A percentile compares a stretch with the other conserved stretches of the same genome.
Evolutionary conservation across 2,113 vertebrate species (phyloP).

Genomic region (Pipa parva): DNA sequence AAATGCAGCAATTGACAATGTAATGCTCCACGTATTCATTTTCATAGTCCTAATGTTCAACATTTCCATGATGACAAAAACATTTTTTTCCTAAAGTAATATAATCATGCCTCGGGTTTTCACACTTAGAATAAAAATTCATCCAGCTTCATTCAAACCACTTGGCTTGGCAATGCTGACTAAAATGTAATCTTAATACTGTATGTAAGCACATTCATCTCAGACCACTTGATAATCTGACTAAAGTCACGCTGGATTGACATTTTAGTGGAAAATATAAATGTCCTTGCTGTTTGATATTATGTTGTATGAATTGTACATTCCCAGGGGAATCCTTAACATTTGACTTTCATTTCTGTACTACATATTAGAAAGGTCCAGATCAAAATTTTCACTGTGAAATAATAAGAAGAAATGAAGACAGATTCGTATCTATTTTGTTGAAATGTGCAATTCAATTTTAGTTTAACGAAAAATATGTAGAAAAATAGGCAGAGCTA

Average conservation of each 20-base stretch:
- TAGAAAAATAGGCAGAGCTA: no score
- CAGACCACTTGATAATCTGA: conserved; percentile 35
- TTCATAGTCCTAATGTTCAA: conserved; percentile 39
- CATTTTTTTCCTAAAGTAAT: conserved; percentile 31
- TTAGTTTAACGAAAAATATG: no score
- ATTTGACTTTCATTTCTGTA: no score
- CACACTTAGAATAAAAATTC: conserved; percentile 38
- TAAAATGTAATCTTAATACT: conserved; percentile 34
- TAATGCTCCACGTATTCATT: conserved; percentile 35
- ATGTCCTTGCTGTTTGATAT: background rate
- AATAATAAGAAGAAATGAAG: no score
- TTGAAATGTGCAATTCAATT: no score
- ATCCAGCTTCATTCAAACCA: conserved; percentile 29
- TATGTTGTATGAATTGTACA: no score
- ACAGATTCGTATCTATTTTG: no score
- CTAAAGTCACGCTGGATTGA: conserved; percentile 23
- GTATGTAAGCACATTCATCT: conserved; percentile 33
- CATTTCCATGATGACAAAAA: conserved; percentile 35
- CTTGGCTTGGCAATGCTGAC: conserved; percentile 28
- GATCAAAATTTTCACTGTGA: no score
- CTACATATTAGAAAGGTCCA: no score
- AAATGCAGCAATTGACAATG: conserved; percentile 39
- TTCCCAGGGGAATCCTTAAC: no score
- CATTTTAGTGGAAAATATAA: conserved; percentile 13
- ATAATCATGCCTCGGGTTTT: conserved; percentile 42